Base-by-base conservation (phyloP, 2,113 vertebrate species). In the Myotis brandtii region DNA sequence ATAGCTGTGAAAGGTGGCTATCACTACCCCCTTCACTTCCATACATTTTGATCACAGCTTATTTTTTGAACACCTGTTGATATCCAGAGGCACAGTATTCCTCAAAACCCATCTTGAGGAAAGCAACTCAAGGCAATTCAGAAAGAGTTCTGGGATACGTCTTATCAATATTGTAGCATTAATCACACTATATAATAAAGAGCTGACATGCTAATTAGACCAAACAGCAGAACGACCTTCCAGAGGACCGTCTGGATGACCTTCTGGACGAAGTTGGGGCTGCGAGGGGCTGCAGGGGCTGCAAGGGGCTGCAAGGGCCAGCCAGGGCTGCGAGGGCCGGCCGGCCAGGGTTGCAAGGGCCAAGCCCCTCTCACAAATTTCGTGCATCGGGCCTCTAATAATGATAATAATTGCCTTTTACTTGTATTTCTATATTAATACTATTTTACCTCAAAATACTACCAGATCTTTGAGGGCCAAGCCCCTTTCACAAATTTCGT, bases 111-210 rank as follows among this genome's bases (percentile, higher is more conserved):
- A 79, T 75, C 67, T 79, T 77, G 21, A 48, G 40, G 62, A 64
- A 88, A 40, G 54, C 3, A 76, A 83, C 6, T 73, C 48, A 95
- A 73, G 85, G 70, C 59, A 66, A 89, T 34, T 95, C 27, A 80
- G 27, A 86, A 32, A 50, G 20, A 89, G 20, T 87, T 89, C 40
- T 52, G 30, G n/a, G 62, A 76, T 75, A 32, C 12, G 86, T 21
- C 32, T 69, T 90, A 75, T 34, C 59, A 81, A 66, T 43, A 80
- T 32, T 34, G n/a, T 62, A 48, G 52, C 12, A 40, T 4, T 87
- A 64, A 50, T 91, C 40, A 93, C 12, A 23, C 25, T 62, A 62
- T 62, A 62, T 25, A 62, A 27, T 62, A 27, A 62, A 62, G 59
- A 27, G 59, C 59, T 62, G 12, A 27, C 23, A 62, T 62, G 59